These are phyloP conservation scores for Harpagifer antarcticus DNA, from an alignment of 2,797 vertebrate genomes.

Conservation along the genomic window DNA sequence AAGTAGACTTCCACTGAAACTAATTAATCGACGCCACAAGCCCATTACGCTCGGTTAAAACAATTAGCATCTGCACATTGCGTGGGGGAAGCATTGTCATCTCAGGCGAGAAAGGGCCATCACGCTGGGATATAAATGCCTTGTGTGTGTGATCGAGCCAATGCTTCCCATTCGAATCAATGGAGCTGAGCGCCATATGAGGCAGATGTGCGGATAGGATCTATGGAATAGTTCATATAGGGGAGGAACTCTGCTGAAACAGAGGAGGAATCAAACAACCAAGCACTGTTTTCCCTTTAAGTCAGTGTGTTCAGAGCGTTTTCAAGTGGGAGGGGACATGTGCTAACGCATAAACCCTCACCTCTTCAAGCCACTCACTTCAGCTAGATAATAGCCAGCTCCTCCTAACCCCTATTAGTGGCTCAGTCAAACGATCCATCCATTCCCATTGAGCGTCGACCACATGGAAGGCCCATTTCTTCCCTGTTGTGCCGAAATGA, in stretches of 20 bases:
- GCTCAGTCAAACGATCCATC: slow-evolving; percentile 77
- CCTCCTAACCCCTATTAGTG: slow-evolving; percentile 72
- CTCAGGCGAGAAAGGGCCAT: slow-evolving; percentile 66
- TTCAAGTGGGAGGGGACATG: slow-evolving; percentile 27
- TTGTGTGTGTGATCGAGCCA: slow-evolving; percentile 56
- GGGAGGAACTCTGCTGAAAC: slow-evolving; percentile 13
- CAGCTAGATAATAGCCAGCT: slow-evolving; percentile 76
- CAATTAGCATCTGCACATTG: slow-evolving; percentile 83
- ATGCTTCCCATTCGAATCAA: slow-evolving; percentile 46
- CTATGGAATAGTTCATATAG: slow-evolving; percentile 45
- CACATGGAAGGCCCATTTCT: slow-evolving; percentile 77
- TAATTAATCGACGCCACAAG: slow-evolving; percentile 84
- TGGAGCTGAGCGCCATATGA: slow-evolving; percentile 63
- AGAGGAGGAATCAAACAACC: slow-evolving; percentile 33
- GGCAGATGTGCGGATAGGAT: slow-evolving; percentile 63
- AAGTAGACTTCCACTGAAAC: slow-evolving; percentile 81
- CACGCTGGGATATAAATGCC: slow-evolving; percentile 79
- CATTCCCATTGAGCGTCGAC: slow-evolving; percentile 66
- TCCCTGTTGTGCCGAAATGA: slow-evolving; percentile 78
- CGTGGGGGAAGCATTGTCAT: slow-evolving; percentile 71
- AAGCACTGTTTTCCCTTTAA: neutral
- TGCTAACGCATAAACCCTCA: slow-evolving; percentile 44
- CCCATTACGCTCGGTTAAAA: slow-evolving; percentile 84
- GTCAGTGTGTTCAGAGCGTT: slow-evolving; percentile 11
- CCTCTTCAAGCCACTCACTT: slow-evolving; percentile 53